phyloP scores from a whole-genome alignment of 2,113 vertebrate genomes.

The Rynchops niger region DNA sequence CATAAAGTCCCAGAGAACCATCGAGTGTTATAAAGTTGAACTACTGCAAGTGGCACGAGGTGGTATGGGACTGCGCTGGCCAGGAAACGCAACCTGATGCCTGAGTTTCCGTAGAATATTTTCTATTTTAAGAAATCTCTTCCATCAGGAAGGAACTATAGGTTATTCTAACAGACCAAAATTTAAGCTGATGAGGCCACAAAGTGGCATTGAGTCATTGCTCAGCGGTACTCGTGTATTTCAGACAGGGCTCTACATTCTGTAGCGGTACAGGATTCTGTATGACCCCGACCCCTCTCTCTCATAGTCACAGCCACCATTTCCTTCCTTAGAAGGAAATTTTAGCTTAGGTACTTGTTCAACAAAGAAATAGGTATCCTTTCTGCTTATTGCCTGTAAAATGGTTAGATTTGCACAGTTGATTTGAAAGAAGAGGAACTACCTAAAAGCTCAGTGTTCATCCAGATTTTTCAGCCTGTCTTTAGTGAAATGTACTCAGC shows the following conservation, averaged over 20 bases:
- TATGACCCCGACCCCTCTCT: neutral
- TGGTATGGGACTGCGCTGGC: fast-evolving
- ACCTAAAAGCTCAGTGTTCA: neutral
- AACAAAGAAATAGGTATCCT: neutral
- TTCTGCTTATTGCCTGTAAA: neutral
- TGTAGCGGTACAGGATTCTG: neutral
- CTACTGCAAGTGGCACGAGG: fast-evolving
- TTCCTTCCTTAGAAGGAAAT: neutral
- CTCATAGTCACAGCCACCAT: neutral
- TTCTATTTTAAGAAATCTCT: neutral
- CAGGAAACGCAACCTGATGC: fast-evolving
- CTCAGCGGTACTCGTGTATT: neutral
- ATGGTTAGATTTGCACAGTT: fast-evolving
- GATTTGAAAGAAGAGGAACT: neutral
- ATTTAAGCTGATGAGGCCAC: neutral
- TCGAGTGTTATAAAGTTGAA: fast-evolving
- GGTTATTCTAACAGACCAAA: neutral
- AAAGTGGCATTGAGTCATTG: neutral
- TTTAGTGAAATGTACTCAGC: neutral
- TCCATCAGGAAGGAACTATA: neutral
- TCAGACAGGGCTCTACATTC: neutral
- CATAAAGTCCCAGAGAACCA: fast-evolving
- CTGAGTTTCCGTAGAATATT: neutral
- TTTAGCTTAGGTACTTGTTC: neutral
- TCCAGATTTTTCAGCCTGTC: neutral